phyloP scores from a whole-genome alignment of 2,113 vertebrate species.

The Bujurquina vittata region DNA sequence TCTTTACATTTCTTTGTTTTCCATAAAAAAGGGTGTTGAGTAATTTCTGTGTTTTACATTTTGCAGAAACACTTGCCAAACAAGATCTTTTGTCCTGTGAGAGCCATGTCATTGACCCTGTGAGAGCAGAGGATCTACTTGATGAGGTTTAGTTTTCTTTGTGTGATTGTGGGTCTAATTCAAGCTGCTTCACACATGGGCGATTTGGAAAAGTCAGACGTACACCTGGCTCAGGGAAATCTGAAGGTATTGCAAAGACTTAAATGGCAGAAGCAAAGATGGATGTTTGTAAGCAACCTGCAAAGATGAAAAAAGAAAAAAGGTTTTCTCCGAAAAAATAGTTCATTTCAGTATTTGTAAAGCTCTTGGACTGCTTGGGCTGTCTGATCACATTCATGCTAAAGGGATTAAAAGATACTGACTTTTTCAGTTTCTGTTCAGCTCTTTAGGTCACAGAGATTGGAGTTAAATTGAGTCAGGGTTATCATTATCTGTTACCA shows the following conservation, averaged over 20 bases:
- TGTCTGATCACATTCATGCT: neutral
- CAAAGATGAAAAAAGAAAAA: neutral
- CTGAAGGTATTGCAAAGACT: neutral
- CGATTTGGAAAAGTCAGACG: conserved; percentile 34
- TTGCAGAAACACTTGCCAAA: neutral
- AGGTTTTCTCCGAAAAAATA: neutral
- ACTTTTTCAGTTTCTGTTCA: neutral
- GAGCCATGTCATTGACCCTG: conserved; percentile 17
- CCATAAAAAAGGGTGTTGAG: conserved; percentile 15
- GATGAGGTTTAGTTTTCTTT: conserved; percentile 9
- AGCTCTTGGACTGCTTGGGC: neutral
- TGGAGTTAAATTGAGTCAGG: neutral
- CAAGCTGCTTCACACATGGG: neutral
- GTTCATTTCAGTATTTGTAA: neutral
- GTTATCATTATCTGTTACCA: neutral
- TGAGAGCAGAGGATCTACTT: conserved; percentile 30
- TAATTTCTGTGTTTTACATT: conserved; percentile 26
- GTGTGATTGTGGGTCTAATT: conserved; percentile 18
- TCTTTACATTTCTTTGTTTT: conserved; percentile 19
- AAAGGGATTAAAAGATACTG: conserved; percentile 7
- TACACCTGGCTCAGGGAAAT: neutral
- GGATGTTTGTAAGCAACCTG: neutral
- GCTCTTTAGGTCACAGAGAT: conserved; percentile 12
- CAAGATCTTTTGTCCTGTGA: conserved; percentile 4
- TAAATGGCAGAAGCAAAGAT: neutral